Base-by-base conservation (phyloP, 2,888 invertebrate species). In the Pheosia gnoma region DNA sequence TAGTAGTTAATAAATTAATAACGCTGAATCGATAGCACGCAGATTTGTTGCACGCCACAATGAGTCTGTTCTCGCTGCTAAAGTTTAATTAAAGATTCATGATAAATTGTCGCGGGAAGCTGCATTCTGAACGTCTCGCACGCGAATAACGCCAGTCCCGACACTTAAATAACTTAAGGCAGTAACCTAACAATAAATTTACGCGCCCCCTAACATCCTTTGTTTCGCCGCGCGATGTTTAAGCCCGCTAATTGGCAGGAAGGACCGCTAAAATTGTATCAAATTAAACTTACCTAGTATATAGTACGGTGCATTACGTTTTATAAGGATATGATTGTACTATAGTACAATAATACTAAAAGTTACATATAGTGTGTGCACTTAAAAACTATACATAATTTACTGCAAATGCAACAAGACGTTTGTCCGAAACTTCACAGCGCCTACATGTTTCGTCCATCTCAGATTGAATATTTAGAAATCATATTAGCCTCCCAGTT, bases 71-170 rank as follows among this genome's bases (percentile, higher is more conserved):
- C 88, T 87, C 87, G 85, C 84, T 85, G 89, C 83, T 89, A 88
- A 92, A 93, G 88, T 93, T 93, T 93, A 93, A 93, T 93, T 93
- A 93, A 93, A 93, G 93, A 93, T 93, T 92, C 91, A 93, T 92
- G 93, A 93, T 93, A 93, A 92, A 93, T 92, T 90, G 91, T 90
- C 88, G 86, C 84, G 86, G 90, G 90, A 89, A 90, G 91, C 88
- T 91, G 92, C 90, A 91, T 88, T 88, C 88, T 87, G 84, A 83
- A 81, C 84, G 84, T 82, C 85, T 86, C 86, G 85, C 85, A 89
- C 90, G 89, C 89, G 91, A 92, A 91, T 87, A 89, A 87, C 90
- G 84, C 84, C 81, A 86, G 83, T 85, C 84, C 80, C 86, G 86
- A 87, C 90, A 89, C 89, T 90, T 91, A 90, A 90, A 89, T 91